phyloP scores from a whole-genome alignment of 2,113 vertebrate genomes.

The Leptocoma aspasia region DNA sequence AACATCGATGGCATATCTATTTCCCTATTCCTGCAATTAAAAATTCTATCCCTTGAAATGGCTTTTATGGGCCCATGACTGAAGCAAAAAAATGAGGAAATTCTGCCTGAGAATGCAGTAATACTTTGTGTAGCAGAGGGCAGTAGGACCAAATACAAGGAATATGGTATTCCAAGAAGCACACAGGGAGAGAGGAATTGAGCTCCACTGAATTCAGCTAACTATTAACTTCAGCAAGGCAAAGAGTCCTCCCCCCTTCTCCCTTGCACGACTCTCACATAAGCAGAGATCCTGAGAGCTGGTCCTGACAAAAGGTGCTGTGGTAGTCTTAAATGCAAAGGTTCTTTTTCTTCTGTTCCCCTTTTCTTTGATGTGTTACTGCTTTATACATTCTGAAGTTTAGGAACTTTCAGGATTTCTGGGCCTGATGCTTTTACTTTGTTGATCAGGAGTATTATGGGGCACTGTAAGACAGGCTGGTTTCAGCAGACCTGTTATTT shows the following conservation, averaged over 20 bases:
- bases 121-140: conserved; percentile 7
- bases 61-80: neutral
- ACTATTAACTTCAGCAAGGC: neutral
- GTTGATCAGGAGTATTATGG: neutral
- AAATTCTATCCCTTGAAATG: neutral
- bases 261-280: neutral
- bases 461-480: neutral
- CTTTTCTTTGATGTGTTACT: neutral
- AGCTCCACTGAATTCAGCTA: neutral
- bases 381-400: neutral
- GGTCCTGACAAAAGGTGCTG: neutral
- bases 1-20: conserved; percentile 22
- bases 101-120: neutral
- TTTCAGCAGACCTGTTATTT: neutral
- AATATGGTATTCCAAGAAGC: neutral
- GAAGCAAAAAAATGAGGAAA: neutral
- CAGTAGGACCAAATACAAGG: neutral
- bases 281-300: neutral
- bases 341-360: neutral
- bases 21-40: conserved; percentile 44
- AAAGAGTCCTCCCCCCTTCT: neutral
- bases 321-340: neutral
- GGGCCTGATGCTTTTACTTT: neutral
- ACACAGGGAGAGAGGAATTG: neutral
- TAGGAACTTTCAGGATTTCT: neutral